Base-by-base conservation (phyloP, 2,888 invertebrate genomes). In the Cheilosia vulpina region DNA sequence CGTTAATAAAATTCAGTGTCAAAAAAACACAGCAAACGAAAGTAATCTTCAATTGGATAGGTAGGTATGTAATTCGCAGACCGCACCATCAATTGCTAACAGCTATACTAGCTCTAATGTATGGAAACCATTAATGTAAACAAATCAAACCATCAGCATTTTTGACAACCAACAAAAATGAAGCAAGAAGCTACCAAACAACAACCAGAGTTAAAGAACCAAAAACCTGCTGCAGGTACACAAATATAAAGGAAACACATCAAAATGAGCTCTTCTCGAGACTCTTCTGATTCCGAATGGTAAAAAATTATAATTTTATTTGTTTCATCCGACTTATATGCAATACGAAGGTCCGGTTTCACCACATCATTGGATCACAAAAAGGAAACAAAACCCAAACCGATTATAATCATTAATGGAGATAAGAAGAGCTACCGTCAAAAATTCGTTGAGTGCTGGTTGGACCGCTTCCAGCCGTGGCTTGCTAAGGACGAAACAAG, bases 401-500 rank as follows among this genome's bases (percentile, higher is more conserved):
- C 52, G 4, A 5, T 13, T 24, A 52, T 24, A n/a, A 7, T n/a
- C 13, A 27, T 27, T 2, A 52, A 24, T 15, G 52, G 24, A 13
- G 24, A 21, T 0, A 85, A 81, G n/a, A 82, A 78, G 9, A 73
- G 73, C 58, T 87, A 87, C 19, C 81, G 65, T 34, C 91, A 91
- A 62, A 90, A 89, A 80, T 91, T 91, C 68, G 91, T 91, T 65
- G 90, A 91, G n/a, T 90, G 90, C 41, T 91, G 91, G 91, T 69
- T 91, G 1, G 92, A 87, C 4, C 82, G 91, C 4, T 91, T 92
- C 38, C 89, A 90, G 6, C 91, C 92, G 4, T 91, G 91, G 91
- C 80, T 91, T 0, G 79, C 87, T 9, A 89, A 91, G 0, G 90
- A 89, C 3, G 87, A 88, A 11, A 88, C 89, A 5, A 90, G 91